Evolutionary conservation across 2,888 invertebrate genomes (phyloP), one percentile per base, ranked within the genome.

Genomic region (Thymelicus lineola): DNA sequence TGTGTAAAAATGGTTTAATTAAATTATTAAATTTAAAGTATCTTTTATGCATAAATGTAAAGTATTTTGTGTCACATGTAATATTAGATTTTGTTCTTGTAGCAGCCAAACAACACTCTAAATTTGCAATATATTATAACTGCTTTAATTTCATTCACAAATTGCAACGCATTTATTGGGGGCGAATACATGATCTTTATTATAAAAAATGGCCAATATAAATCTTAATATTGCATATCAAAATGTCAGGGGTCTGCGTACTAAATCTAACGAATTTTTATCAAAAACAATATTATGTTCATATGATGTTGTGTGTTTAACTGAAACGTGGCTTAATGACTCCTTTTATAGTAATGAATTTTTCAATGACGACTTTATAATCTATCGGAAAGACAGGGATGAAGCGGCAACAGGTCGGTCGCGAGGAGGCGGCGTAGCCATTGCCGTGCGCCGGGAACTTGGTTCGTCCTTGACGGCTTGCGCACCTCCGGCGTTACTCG

Each of bases 151-250:
- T 45, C 1, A 45, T 45, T 45, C 12, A 14, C 10, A 12, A 45
- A 45, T 45, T 14, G 14, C 45, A 45, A 14, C 6, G 45, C 14
- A 45, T 45, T 45, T 14, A 45, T 45, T 77, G 75, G 75, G 15
- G 46, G 7, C 71, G 72, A 2, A 75, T 75, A 53, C 53, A 71
- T 42, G 75, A 76, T 45, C 50, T 38, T 38, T 38, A 20, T 53
- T 53, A 53, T 53, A 53, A 53, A 53, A 53, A 10, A 53, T 53
- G 50, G 50, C 50, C n/a, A n/a, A n/a, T n/a, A n/a, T n/a, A n/a
- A n/a, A n/a, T n/a, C n/a, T n/a, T n/a, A n/a, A n/a, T n/a, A 53
- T 53, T 2, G 20, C 50, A 53, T 53, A 53, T 20, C 53, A 53
- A 53, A 53, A 53, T 12, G 53, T 53, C 17, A 53, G 53, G 20